Evolutionary conservation across 2,888 invertebrate genomes (phyloP), one percentile per base, ranked within the genome.

Genomic region (Eucriotettix oculatus): DNA sequence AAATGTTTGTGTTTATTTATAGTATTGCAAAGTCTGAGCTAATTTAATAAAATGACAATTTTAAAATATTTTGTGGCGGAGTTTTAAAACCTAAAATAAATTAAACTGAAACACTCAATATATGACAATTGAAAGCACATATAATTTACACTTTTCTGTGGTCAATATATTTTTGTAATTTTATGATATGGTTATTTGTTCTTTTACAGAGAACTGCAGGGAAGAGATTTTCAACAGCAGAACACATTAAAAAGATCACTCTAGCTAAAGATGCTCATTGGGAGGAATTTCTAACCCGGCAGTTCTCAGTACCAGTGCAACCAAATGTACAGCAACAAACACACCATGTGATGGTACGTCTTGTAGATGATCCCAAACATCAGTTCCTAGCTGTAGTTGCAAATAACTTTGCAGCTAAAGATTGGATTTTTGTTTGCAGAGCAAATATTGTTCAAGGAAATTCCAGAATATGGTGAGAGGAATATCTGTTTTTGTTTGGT

Each of bases 401-500:
- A 0, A 71, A 83, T 1, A 86, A 87, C 71, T 75, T 86, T 14
- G 82, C 83, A 56, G 78, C 79, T 40, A 79, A 77, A 54, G 85
- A 88, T 64, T 92, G 91, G 91, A 72, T 90, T 16, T 89, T 83
- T 69, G 86, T 83, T 16, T 91, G 90, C 69, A 78, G 79, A 60
- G 85, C 86, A 1, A 76, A 78, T 63, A 73, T 74, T 42, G 73
- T 80, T 1, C 72, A 76, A 66, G 74, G 74, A 29, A 70, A 75
- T 12, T 75, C 79, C 64, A 76, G 82, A 77, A 76, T 80, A 69
- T 87, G 68, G 68, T 68, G 58, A 64, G 60, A 29, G 29, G 3
- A 29, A 29, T 29, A 29, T 29, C 2, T 29, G 29, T 29, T 29
- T n/a, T n/a, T 5, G 7, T 29, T 29, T 29, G 29, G 29, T 29